These are phyloP conservation scores for Acropternis orthonyx DNA, from an alignment of 2,797 vertebrate genomes.

Conservation along the genomic window DNA sequence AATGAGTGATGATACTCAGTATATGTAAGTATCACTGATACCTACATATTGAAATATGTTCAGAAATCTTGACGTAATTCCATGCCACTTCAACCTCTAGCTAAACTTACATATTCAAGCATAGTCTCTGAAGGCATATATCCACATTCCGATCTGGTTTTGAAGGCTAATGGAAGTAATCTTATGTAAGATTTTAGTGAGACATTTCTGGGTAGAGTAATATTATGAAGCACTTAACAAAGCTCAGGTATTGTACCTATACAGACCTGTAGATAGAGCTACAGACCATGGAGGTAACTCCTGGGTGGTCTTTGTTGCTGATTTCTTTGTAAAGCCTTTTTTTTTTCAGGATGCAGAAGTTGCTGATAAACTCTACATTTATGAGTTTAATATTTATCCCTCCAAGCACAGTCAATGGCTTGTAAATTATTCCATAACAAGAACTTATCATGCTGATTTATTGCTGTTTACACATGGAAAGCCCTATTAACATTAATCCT, in stretches of 20 bases:
- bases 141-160: background rate
- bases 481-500: background rate
- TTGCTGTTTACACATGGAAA: constrained; percentile 15
- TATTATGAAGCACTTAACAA: background rate
- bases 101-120: background rate
- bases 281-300: background rate
- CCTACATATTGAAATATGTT: background rate
- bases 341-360: background rate
- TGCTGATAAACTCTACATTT: background rate
- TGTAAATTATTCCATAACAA: constrained; percentile 34
- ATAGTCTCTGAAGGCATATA: background rate
- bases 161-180: background rate
- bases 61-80: background rate
- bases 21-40: background rate
- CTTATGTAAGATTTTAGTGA: background rate
- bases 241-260: background rate
- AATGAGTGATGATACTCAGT: background rate
- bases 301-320: background rate
- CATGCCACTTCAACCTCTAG: background rate
- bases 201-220: background rate
- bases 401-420: background rate
- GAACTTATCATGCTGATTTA: constrained; percentile 32
- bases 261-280: background rate
- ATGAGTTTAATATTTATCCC: constrained; percentile 6
- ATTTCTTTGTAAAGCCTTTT: background rate